Evolutionary conservation across 2,888 invertebrate genomes (phyloP).

Genomic region (Leucoma salicis): DNA sequence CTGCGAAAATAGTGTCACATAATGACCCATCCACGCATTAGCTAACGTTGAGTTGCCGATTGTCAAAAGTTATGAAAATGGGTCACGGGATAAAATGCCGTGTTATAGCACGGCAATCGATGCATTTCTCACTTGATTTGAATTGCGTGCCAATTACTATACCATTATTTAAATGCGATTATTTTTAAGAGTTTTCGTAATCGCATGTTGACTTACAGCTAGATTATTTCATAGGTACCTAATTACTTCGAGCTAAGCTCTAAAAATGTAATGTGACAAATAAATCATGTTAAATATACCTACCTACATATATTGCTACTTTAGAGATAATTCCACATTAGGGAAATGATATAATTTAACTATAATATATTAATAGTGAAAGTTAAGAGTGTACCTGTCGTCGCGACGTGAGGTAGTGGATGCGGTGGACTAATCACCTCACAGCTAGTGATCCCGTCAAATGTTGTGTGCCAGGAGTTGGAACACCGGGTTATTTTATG

Average conservation of each 20-base stretch:
- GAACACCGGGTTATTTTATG: constrained; percentile 41
- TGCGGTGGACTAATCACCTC: constrained; percentile 40
- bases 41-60: constrained; percentile 61
- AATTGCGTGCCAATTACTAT: constrained; percentile 20
- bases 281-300: too few relatives aligned
- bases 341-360: too few relatives aligned
- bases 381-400: constrained; percentile 62
- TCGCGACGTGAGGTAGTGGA: constrained; percentile 57
- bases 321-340: too few relatives aligned
- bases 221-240: background rate
- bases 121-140: constrained; percentile 47
- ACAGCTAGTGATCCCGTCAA: constrained; percentile 52
- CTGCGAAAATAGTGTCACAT: constrained; percentile 49
- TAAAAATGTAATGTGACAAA: background rate
- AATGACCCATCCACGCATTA: constrained; percentile 59
- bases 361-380: too few relatives aligned
- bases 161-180: constrained; percentile 15
- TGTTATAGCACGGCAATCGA: constrained; percentile 61
- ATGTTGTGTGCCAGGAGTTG: constrained; percentile 37
- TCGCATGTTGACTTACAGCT: constrained; percentile 14
- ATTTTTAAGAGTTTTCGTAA: constrained; percentile 23
- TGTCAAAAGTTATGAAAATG: constrained; percentile 70
- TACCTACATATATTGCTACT: too few relatives aligned
- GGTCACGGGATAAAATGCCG: constrained; percentile 61
- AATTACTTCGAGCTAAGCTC: background rate